phyloP scores from a whole-genome alignment of 2,113 vertebrate species.

The Mus pahari region DNA sequence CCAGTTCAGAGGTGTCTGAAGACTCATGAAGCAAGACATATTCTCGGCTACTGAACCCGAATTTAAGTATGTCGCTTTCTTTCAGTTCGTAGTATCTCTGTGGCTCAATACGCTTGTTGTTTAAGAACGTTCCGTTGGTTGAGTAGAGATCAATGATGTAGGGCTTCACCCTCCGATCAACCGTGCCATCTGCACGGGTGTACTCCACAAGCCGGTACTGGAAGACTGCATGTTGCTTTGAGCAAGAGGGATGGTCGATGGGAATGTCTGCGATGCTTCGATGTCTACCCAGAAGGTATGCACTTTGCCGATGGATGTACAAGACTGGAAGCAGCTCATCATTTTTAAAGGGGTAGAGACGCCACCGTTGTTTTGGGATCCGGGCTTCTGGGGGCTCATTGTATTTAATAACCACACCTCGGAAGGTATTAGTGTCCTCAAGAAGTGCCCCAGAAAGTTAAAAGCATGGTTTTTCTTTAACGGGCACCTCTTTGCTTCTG shows the following conservation, averaged over 20 bases:
- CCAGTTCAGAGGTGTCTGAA: constrained; percentile 95
- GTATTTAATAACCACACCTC: constrained; percentile 98
- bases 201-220: constrained; percentile 96
- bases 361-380: constrained; percentile 96
- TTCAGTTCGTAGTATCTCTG: constrained; percentile 98
- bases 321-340: constrained; percentile 97
- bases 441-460: constrained; percentile 95
- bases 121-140: constrained; percentile 96
- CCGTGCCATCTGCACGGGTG: constrained; percentile 91
- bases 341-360: constrained; percentile 98
- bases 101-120: constrained; percentile 96
- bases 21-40: constrained; percentile 97
- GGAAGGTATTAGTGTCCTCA: constrained; percentile 97
- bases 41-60: constrained; percentile 98
- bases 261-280: constrained; percentile 97
- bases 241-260: constrained; percentile 98
- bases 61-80: constrained; percentile 98
- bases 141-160: constrained; percentile 98
- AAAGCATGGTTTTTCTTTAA: constrained; percentile 79
- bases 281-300: constrained; percentile 96
- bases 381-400: constrained; percentile 97
- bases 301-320: constrained; percentile 98
- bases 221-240: constrained; percentile 98
- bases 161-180: constrained; percentile 93
- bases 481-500: too few relatives aligned